phyloP scores from a whole-genome alignment of 2,888 invertebrate species.

The Cheilosia pagana region DNA sequence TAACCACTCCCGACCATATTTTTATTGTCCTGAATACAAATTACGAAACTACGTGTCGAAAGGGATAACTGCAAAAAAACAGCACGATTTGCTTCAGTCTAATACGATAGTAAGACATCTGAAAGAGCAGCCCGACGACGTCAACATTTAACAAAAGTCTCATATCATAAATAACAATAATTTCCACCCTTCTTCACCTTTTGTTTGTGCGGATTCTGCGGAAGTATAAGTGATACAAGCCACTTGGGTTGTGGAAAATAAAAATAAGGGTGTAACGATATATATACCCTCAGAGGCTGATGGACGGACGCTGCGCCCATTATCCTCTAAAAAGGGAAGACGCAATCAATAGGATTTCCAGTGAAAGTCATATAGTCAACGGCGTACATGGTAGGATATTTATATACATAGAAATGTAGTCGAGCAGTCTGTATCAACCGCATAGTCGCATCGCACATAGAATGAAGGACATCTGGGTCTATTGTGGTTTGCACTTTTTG shows the following conservation, averaged over 20 bases:
- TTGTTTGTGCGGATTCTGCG: slow-evolving; percentile 75
- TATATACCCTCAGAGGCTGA: slow-evolving; percentile 58
- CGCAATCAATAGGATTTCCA: slow-evolving; percentile 64
- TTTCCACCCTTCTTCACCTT: slow-evolving; percentile 83
- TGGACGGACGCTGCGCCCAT: slow-evolving; percentile 74
- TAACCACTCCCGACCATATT: not conserved
- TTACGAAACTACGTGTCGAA: slow-evolving; percentile 49
- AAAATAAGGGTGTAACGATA: slow-evolving; percentile 73
- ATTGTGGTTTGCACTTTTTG: slow-evolving; percentile 75
- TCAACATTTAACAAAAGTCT: slow-evolving; percentile 75
- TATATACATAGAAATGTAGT: slow-evolving; percentile 31
- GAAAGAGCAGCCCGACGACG: slow-evolving; percentile 58
- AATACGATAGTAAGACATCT: slow-evolving; percentile 61
- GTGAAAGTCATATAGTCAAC: slow-evolving; percentile 54
- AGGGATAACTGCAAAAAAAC: slow-evolving; percentile 55
- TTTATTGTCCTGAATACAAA: slow-evolving; percentile 50
- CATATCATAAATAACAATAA: slow-evolving; percentile 83
- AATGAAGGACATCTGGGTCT: slow-evolving; percentile 69
- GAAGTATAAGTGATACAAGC: slow-evolving; percentile 68
- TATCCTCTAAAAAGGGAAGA: slow-evolving; percentile 56
- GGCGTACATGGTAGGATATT: slow-evolving; percentile 35
- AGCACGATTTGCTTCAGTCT: slow-evolving; percentile 51
- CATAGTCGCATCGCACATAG: slow-evolving; percentile 37
- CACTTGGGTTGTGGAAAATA: slow-evolving; percentile 65
- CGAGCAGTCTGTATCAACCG: slow-evolving; percentile 57